A percentile compares a stretch with the other conserved stretches of the same genome.
These are phyloP conservation scores for Gandaritis pyraliata DNA, from an alignment of 2,888 invertebrate genomes.

Conservation along the genomic window DNA sequence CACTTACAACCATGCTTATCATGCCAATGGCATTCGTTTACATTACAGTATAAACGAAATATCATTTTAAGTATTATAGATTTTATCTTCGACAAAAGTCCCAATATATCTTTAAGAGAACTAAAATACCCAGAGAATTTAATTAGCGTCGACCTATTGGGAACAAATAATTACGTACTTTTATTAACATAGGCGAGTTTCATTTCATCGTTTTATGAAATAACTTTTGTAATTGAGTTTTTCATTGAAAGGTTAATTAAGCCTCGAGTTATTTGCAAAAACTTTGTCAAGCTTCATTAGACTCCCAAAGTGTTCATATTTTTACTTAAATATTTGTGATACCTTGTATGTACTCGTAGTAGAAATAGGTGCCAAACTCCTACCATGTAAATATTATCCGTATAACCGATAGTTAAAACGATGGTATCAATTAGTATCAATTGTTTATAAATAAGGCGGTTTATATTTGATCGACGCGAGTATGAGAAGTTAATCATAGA, in stretches of 20 bases:
- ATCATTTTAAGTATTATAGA: conserved; percentile 35
- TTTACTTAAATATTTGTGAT: conserved; percentile 53
- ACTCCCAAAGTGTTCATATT: conserved; percentile 46
- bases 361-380: conserved; percentile 53
- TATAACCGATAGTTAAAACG: background rate
- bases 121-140: conserved; percentile 57
- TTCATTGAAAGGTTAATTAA: conserved; percentile 38
- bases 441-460: background rate
- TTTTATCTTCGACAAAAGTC: conserved; percentile 32
- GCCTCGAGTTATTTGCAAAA: conserved; percentile 26
- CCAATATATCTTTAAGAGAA: conserved; percentile 47
- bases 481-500: too few species aligned
- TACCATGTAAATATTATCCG: conserved; percentile 29
- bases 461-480: background rate
- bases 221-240: conserved; percentile 41
- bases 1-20: conserved; percentile 30
- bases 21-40: conserved; percentile 39
- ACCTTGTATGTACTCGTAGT: conserved; percentile 40
- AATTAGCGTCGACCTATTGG: conserved; percentile 65
- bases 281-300: conserved; percentile 28
- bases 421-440: background rate
- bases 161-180: conserved; percentile 60
- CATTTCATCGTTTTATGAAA: conserved; percentile 36
- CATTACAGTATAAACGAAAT: conserved; percentile 44
- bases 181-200: conserved; percentile 41